Evolutionary conservation across 1,140 invertebrate genomes (phyloP).

Genomic region (Acromyrmex heyeri): DNA sequence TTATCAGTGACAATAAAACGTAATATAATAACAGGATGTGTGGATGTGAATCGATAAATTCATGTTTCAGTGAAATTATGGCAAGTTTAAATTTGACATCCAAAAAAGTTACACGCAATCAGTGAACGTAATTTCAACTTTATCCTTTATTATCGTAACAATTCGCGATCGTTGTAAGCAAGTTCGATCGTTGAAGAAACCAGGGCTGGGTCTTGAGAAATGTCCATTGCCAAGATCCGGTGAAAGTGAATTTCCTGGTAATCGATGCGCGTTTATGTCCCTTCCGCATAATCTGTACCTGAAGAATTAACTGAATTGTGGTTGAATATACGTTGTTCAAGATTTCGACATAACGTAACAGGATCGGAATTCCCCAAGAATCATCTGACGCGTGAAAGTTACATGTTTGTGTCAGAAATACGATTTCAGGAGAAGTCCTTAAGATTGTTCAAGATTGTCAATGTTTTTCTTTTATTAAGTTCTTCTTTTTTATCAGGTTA

Average conservation of each 20-base stretch:
- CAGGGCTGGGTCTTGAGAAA: slow-evolving; percentile 61
- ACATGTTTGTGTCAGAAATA: slow-evolving; percentile 31
- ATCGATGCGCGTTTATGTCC: slow-evolving; percentile 76
- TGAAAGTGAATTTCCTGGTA: slow-evolving; percentile 86
- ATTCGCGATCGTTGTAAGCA: background rate
- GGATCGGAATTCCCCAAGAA: slow-evolving; percentile 68
- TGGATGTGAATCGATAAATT: background rate
- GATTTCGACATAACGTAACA: slow-evolving; percentile 67
- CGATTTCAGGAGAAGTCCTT: background rate
- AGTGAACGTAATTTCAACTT: slow-evolving; percentile 8
- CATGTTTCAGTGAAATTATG: slow-evolving; percentile 1
- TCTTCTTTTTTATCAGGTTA: background rate
- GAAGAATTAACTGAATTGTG: background rate
- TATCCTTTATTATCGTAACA: slow-evolving; percentile 20
- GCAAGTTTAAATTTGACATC: background rate
- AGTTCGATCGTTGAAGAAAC: slow-evolving; percentile 44
- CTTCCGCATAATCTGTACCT: slow-evolving; percentile 65
- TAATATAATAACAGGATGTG: background rate
- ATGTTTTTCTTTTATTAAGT: background rate
- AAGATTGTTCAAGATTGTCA: background rate
- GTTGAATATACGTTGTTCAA: background rate
- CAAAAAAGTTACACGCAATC: background rate
- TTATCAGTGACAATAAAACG: slow-evolving; percentile 3
- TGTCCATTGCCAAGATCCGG: slow-evolving; percentile 72
- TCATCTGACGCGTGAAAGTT: slow-evolving; percentile 34